Evolutionary conservation across 1,140 invertebrate species (phyloP), one percentile per base, ranked within the genome.

Genomic region (Drosophila setifemur): DNA sequence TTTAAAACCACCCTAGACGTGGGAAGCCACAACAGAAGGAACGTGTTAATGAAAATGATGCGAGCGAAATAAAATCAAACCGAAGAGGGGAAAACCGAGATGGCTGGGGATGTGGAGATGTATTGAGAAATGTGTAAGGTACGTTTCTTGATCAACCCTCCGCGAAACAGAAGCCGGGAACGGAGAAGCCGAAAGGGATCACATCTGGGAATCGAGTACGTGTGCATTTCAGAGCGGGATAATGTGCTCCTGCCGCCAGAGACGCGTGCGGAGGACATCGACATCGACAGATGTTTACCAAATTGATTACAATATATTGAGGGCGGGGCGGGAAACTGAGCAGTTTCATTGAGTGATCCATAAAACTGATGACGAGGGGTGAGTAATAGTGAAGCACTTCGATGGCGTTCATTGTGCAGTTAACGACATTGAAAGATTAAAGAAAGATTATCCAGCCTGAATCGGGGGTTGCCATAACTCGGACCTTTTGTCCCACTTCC

Each of bases 231-330:
- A 19, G 50, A 79, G 71, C 55, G 81, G 81, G 72, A 85, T 86
- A 79, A 83, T 81, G 77, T 82, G 77, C 77, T 76, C 43, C 67
- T 55, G 47, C 19, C 68, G 53, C 52, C 63, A 60, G 73, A 52
- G 63, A 69, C 79, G 79, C 74, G 78, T 85, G 79, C 78, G 61
- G 53, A 63, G 48, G 47, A 52, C 52, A 61, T 57, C 55, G 45
- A 40, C 58, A 40, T 63, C 81, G 81, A 85, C 81, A 85, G 81
- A 85, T 85, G 81, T 85, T 85, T 85, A 81, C 81, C 75, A 81
- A 85, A 86, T 85, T 85, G 81, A 85, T 85, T 85, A 81, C 71
- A 57, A 66, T 79, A 61, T 16, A 35, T 19, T 47, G 48, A 25
- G 21, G 31, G 52, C 11, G 52, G 57, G 26, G 29, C 48, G 26